Evolutionary conservation across 2,888 invertebrate species (phyloP).

Genomic region (Amphimallon solstitiale): DNA sequence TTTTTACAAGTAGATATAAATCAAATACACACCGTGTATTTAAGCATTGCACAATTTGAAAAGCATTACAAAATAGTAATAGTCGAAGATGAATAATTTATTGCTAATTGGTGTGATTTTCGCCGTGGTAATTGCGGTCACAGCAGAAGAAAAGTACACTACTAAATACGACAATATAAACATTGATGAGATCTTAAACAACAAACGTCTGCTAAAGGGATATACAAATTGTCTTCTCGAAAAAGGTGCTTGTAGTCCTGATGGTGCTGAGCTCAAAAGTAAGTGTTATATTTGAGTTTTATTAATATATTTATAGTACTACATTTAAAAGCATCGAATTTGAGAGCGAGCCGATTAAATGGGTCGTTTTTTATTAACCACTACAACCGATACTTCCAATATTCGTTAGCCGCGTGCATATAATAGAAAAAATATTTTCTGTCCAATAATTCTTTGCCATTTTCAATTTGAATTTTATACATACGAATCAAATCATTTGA

Average conservation of each 20-base stretch:
- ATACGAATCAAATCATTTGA: too few relatives aligned
- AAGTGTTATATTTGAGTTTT: constrained; percentile 55
- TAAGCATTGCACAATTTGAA: background rate
- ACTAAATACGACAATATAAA: constrained; percentile 77
- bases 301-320: background rate
- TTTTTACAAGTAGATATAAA: constrained; percentile 7
- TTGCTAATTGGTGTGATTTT: constrained; percentile 8
- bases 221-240: constrained; percentile 75
- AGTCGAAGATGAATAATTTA: background rate
- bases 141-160: constrained; percentile 64
- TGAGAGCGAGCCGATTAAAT: too few relatives aligned
- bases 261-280: constrained; percentile 78
- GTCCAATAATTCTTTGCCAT: too few relatives aligned
- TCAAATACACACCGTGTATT: background rate
- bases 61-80: background rate
- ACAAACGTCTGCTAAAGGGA: constrained; percentile 71
- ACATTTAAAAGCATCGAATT: too few relatives aligned
- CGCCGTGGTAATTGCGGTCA: constrained; percentile 3
- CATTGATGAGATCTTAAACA: constrained; percentile 72
- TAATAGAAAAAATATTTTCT: too few relatives aligned
- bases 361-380: too few relatives aligned
- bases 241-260: constrained; percentile 73
- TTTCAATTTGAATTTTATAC: too few relatives aligned
- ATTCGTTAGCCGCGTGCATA: too few relatives aligned
- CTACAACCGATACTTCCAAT: too few relatives aligned